phyloP scores from a whole-genome alignment of 2,797 vertebrate species.

The Anas bernieri region DNA sequence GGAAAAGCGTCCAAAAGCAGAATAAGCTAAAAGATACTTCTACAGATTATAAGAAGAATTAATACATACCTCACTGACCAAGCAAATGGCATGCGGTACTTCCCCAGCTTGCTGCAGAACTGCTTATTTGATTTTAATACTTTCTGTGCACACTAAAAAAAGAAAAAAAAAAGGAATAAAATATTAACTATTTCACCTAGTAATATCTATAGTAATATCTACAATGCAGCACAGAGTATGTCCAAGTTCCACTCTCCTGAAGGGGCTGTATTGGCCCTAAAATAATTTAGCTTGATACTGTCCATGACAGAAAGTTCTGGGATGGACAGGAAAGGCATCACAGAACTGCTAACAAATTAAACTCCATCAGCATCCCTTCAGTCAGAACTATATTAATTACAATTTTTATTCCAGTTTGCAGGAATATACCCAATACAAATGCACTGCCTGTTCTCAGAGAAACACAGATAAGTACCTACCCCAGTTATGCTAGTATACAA shows the following conservation, averaged over 20 bases:
- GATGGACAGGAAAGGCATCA: not conserved
- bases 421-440: not conserved
- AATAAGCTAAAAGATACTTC: not conserved
- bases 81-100: constrained; percentile 97
- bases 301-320: not conserved
- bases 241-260: not conserved
- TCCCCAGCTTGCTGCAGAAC: constrained; percentile 94
- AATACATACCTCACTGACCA: constrained; percentile 93
- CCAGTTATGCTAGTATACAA: fast-evolving
- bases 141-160: constrained; percentile 89
- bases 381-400: not conserved
- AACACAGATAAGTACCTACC: not conserved
- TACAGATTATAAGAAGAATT: not conserved
- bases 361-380: not conserved
- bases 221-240: not conserved
- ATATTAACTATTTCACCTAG: not conserved
- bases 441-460: not conserved
- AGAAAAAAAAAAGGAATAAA: constrained; percentile 27
- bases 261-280: not conserved
- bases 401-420: not conserved
- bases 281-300: not conserved
- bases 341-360: not conserved
- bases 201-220: not conserved
- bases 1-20: not conserved
- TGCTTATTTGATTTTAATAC: constrained; percentile 95